Percentiles rank a stretch among this genome's conserved stretches.
Conservation (phyloP, 2,113 vertebrate species). For the Ceyx melanurus region DNA sequence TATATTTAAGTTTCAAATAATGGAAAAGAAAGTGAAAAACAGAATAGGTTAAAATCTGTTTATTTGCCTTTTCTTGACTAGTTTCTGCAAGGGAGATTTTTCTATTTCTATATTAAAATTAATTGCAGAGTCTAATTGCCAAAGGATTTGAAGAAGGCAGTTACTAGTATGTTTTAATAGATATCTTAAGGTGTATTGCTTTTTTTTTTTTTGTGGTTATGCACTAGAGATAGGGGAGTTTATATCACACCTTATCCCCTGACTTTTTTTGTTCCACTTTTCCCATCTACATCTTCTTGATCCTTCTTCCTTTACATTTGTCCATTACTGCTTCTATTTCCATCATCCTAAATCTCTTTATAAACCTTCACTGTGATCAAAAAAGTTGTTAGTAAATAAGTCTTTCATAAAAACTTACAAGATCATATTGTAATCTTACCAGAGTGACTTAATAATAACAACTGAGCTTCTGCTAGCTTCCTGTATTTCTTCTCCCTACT, state of each 20-base stretch:
- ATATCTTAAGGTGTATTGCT: neutral
- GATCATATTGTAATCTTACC: neutral
- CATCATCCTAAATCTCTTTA: neutral
- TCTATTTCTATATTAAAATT: neutral
- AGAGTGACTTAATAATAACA: neutral
- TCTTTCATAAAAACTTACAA: neutral
- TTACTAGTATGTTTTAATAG: neutral
- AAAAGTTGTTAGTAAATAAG: neutral
- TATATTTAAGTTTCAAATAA: neutral
- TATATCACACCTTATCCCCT: neutral
- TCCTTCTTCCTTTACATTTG: neutral
- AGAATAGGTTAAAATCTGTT: neutral
- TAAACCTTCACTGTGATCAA: rapidly evolving
- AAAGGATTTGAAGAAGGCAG: neutral
- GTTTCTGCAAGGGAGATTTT: neutral
- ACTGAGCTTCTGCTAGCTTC: neutral
- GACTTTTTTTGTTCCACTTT: neutral
- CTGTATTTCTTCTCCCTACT: neutral
- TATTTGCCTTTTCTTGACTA: neutral
- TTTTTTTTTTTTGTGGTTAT: neutral
- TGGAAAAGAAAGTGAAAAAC: neutral
- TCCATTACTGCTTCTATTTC: neutral
- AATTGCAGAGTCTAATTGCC: neutral
- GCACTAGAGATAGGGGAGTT: neutral
- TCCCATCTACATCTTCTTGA: neutral